Conservation (phyloP, 2,113 vertebrate species). For the Microtus pennsylvanicus region DNA sequence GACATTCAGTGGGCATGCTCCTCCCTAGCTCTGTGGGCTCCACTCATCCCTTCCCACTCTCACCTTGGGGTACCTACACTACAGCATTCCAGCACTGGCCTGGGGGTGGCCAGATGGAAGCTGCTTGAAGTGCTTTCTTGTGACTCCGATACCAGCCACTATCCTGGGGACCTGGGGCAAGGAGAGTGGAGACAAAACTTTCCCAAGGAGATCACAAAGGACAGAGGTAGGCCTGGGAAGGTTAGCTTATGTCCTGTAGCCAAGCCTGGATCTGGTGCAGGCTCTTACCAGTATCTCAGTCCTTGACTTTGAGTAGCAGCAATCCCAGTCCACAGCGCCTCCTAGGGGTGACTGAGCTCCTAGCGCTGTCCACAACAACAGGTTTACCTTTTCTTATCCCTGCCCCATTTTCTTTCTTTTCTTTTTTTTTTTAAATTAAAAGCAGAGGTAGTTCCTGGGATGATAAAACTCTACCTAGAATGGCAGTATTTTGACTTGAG, state of each 20-base stretch:
- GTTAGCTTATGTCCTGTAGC: slow-evolving; percentile 52
- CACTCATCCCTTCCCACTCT: not conserved
- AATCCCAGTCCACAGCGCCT: not conserved
- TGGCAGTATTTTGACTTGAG: slow-evolving; percentile 65
- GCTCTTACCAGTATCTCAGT: slow-evolving; percentile 5
- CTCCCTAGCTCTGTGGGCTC: not conserved
- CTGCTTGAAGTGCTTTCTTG: slow-evolving; percentile 65
- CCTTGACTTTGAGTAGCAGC: slow-evolving; percentile 70
- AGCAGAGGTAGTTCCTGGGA: slow-evolving; percentile 72
- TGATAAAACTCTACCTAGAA: slow-evolving; percentile 52
- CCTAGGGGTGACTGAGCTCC: slow-evolving; percentile 55
- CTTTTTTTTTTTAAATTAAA: slow-evolving; percentile 42
- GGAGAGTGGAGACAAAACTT: not conserved
- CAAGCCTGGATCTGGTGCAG: not conserved
- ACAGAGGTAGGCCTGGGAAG: slow-evolving; percentile 38
- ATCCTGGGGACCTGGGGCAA: not conserved
- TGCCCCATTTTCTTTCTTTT: not conserved
- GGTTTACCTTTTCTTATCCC: slow-evolving; percentile 1
- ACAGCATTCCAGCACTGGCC: not conserved
- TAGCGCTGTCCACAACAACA: not conserved
- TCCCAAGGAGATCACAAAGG: not conserved
- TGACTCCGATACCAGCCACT: not conserved
- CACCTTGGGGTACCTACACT: not conserved
- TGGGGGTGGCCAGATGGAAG: not conserved
- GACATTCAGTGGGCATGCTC: not conserved